Evolutionary conservation across 92 coral and sea anemone genomes (phyloP).

Genomic region (Virgularia gustaviana): DNA sequence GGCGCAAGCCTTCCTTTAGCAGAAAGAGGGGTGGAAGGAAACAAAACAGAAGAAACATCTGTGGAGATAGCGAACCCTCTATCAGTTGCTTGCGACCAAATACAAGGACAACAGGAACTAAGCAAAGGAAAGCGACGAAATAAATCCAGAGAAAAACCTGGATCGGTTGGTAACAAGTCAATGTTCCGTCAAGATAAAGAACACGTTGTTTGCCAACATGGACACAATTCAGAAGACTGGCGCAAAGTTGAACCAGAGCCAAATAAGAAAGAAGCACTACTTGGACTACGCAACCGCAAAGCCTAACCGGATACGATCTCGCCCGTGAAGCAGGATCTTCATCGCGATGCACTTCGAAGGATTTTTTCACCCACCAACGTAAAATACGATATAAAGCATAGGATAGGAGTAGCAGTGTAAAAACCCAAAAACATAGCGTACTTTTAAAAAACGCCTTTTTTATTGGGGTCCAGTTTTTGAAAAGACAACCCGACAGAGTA

Average conservation of each 20-base stretch:
- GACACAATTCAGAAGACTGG: slow-evolving; percentile 10
- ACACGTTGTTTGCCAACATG: neutral
- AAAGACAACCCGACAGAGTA: neutral
- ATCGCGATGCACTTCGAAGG: neutral
- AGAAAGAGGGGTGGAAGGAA: slow-evolving; percentile 8
- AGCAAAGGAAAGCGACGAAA: neutral
- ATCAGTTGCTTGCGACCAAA: slow-evolving; percentile 9
- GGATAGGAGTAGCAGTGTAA: neutral
- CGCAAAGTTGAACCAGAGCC: slow-evolving; percentile 5
- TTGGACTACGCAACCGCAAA: neutral
- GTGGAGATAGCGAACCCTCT: neutral
- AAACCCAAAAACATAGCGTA: slow-evolving; percentile 2
- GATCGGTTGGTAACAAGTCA: slow-evolving; percentile 1
- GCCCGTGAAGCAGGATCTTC: neutral
- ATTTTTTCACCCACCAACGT: neutral
- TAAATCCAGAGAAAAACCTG: slow-evolving; percentile 8
- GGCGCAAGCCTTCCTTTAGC: neutral
- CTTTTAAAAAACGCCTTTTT: slow-evolving; percentile 1
- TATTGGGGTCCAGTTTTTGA: neutral
- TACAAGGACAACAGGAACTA: slow-evolving; percentile 5
- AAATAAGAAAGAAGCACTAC: slow-evolving; percentile 9
- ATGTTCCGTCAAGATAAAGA: slow-evolving; percentile 14
- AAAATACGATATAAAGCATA: neutral
- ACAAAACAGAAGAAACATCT: slow-evolving; percentile 1
- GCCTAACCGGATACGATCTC: slow-evolving; percentile 17